phyloP scores from a whole-genome alignment of 2,113 vertebrate genomes.

The Salvelinus fontinalis region DNA sequence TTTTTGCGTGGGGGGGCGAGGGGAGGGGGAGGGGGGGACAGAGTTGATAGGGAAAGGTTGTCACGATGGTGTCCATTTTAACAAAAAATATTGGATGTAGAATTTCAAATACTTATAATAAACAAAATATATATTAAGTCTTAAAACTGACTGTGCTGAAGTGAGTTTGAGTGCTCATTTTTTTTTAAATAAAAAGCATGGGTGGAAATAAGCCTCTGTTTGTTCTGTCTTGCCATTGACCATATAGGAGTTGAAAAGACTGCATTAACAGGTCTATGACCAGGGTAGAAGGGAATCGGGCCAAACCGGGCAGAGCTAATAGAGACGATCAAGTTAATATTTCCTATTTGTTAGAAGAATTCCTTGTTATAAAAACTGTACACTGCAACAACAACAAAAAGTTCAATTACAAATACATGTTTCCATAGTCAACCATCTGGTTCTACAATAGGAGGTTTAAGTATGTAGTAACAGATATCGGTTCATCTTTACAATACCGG shows the following conservation, averaged over 20 bases:
- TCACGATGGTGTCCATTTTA: slow-evolving; percentile 71
- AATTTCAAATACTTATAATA: slow-evolving; percentile 79
- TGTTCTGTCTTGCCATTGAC: slow-evolving; percentile 25
- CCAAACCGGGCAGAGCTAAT: slow-evolving; percentile 53
- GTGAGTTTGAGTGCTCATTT: slow-evolving; percentile 74
- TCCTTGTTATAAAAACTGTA: slow-evolving; percentile 43
- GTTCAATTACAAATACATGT: slow-evolving; percentile 60
- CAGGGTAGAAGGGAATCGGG: background rate
- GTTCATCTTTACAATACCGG: background rate
- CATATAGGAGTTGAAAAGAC: too few relatives aligned
- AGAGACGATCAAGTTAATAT: slow-evolving; percentile 54
- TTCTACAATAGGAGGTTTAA: slow-evolving; percentile 55
- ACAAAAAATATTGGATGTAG: slow-evolving; percentile 71
- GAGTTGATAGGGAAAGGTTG: slow-evolving; percentile 35
- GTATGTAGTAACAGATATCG: slow-evolving; percentile 51
- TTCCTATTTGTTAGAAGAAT: slow-evolving; percentile 64
- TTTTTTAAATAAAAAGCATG: slow-evolving; percentile 50
- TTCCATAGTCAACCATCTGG: slow-evolving; percentile 68
- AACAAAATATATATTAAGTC: slow-evolving; percentile 79
- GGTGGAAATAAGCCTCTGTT: slow-evolving; percentile 58
- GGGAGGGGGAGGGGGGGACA: slow-evolving; percentile 28
- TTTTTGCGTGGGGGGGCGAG: slow-evolving; percentile 43
- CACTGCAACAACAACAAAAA: slow-evolving; percentile 46
- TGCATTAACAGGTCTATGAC: too few relatives aligned
- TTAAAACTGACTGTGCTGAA: slow-evolving; percentile 72